Evolutionary conservation across 2,797 vertebrate genomes (phyloP).

Genomic region (Sebastes matsubarae): DNA sequence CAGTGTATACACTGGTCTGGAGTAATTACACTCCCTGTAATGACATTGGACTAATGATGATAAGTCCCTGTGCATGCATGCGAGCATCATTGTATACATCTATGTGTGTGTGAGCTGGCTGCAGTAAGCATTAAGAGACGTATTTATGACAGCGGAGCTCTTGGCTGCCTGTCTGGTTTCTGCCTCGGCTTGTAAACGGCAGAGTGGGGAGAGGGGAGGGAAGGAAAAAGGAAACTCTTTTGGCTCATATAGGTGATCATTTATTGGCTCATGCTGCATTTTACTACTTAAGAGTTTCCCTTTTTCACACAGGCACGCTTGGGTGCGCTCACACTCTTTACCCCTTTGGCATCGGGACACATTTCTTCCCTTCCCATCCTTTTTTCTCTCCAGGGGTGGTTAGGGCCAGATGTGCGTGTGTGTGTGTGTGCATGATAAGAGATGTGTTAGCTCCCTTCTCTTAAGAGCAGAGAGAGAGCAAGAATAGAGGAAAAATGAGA

Average conservation of each 20-base stretch:
- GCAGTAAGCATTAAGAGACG: not conserved
- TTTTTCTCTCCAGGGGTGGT: slow-evolving; percentile 19
- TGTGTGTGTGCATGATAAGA: slow-evolving; percentile 14
- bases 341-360: slow-evolving; percentile 15
- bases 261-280: slow-evolving; percentile 2
- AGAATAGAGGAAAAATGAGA: not conserved
- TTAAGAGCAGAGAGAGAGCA: not conserved
- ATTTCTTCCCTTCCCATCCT: slow-evolving; percentile 12
- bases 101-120: slow-evolving; percentile 7
- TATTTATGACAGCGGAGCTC: slow-evolving; percentile 15
- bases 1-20: slow-evolving; percentile 11
- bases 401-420: slow-evolving; percentile 34
- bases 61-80: slow-evolving; percentile 6
- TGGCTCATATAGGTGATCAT: slow-evolving; percentile 24
- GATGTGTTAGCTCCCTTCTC: not conserved
- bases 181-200: slow-evolving; percentile 19
- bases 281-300: slow-evolving; percentile 28
- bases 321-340: not conserved
- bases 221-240: slow-evolving; percentile 24
- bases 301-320: not conserved
- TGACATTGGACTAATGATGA: slow-evolving; percentile 47
- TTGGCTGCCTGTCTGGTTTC: slow-evolving; percentile 14
- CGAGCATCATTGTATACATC: not conserved
- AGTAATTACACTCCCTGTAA: slow-evolving; percentile 48
- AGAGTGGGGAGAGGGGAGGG: not conserved